Evolutionary conservation across 2,797 vertebrate genomes (phyloP), one percentile per base, ranked within the genome.

Genomic region (Pitangus sulphuratus): DNA sequence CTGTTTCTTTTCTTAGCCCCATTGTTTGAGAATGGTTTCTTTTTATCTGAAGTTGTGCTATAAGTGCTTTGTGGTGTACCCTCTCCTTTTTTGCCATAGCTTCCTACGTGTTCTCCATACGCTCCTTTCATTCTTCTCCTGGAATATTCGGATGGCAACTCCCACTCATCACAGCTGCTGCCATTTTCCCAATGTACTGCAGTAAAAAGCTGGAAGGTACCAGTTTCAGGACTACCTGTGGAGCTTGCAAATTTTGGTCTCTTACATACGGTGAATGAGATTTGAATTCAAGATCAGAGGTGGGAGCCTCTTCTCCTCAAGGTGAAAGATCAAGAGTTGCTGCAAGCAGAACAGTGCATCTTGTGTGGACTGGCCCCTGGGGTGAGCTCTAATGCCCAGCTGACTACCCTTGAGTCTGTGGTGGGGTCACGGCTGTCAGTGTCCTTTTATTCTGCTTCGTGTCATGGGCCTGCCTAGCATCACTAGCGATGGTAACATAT

Each of bases 21-120:
- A 42, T 57, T 94, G 71, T 92, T 94, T 83, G 74, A 71, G 47
- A 15, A 37, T 17, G 13, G 39, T 79, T 76, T 93, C 31, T 87
- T 80, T 65, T 84, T 62, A 53, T 78, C 16, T 31, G 44, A 78
- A 19, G 31, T 33, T 3, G 3, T 70, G 35, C 33, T 71, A 21
- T 39, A 35, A 82, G 19, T 62, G 39, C 45, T 84, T 71, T 79
- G 75, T 64, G 50, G 13, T 0, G 0, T 76, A 77, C 19, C 45
- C 26, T 84, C 61, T 75, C 91, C 48, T 93, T 50, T 83, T 92
- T 80, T 69, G 68, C 45, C 22, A 6, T 44, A 48, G 81, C 70
- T 90, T 90, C 65, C 39, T 89, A 48, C 1, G 0, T 51, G 42
- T 72, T 84, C 30, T 86, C 44, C 39, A 3, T 51, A 21, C 15